Base-by-base conservation (phyloP, 2,113 vertebrate species). In the Phaethon lepturus region DNA sequence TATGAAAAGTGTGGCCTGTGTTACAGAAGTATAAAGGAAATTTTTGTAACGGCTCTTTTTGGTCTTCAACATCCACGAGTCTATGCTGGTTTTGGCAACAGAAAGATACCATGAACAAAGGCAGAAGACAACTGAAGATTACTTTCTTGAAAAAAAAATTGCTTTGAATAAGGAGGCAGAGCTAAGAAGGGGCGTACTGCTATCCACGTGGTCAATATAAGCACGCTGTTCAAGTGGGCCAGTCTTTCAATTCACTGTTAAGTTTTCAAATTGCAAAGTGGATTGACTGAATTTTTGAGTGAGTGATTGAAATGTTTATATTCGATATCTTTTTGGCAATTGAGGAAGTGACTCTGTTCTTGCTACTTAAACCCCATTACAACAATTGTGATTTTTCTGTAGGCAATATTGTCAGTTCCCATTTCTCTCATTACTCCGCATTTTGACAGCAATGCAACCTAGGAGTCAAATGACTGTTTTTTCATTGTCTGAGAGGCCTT, bases 361-460 rank as follows among this genome's bases (percentile, higher is more conserved):
- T 67, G 16, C 55, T 66, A 62, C 91, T 91, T 86, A 94, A 94
- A 31, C 20, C 35, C 25, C 14, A n/a, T 75, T 93, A 66, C 71
- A 84, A 66, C 38, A 86, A 40, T 53, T 22, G 9, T 56, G 72
- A 72, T 75, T 88, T 95, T 95, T 90, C 73, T 81, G 11, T 69
- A 79, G 88, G 86, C 86, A 56, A 33, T 63, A 67, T 77, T 56
- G 63, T 92, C 90, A 75, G 59, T 63, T 86, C 50, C 33, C 25
- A 63, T 86, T 95, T 84, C 40, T 92, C 58, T 86, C 49, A 95
- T 33, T 93, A 24, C 11, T 87, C 58, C 69, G 20, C 60, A 58
- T 91, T 91, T 92, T 97, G 77, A 93, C 63, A 97, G 64, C 50
- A 88, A 10, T 78, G n/a, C 55, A 86, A 68, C 73, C 69, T 90